Conservation (phyloP, 2,113 vertebrate species). For the Ascaphus truei region DNA sequence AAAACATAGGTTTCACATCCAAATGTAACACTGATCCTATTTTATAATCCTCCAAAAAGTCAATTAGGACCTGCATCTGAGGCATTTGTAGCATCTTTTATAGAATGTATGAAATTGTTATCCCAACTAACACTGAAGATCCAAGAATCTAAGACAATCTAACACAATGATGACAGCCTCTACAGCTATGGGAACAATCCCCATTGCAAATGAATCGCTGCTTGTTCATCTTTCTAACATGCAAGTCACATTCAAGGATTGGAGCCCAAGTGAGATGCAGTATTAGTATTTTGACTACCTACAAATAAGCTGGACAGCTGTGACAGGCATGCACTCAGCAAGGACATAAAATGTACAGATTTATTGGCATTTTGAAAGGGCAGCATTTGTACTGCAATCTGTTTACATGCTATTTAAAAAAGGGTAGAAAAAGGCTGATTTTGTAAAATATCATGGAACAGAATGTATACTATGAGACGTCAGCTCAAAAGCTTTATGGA, state of each 20-base stretch:
- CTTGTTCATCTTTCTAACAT: neutral
- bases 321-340: neutral
- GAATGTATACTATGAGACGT: neutral
- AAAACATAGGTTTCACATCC: too few relatives aligned
- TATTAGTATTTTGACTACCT: neutral
- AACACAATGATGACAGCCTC: neutral
- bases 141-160: neutral
- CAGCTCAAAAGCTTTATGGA: too few relatives aligned
- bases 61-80: too few relatives aligned
- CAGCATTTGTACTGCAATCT: neutral
- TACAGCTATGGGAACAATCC: neutral
- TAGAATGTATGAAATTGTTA: too few relatives aligned
- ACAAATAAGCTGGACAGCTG: neutral
- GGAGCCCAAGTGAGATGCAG: neutral
- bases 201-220: neutral
- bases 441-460: neutral
- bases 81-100: too few relatives aligned
- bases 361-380: neutral
- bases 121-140: too few relatives aligned
- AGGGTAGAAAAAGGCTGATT: neutral
- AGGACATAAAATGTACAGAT: neutral
- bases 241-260: neutral
- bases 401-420: neutral
- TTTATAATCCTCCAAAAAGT: too few relatives aligned
- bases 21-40: too few relatives aligned